Evolutionary conservation across 2,888 invertebrate species (phyloP).

Genomic region (Frankliniella fusca): DNA sequence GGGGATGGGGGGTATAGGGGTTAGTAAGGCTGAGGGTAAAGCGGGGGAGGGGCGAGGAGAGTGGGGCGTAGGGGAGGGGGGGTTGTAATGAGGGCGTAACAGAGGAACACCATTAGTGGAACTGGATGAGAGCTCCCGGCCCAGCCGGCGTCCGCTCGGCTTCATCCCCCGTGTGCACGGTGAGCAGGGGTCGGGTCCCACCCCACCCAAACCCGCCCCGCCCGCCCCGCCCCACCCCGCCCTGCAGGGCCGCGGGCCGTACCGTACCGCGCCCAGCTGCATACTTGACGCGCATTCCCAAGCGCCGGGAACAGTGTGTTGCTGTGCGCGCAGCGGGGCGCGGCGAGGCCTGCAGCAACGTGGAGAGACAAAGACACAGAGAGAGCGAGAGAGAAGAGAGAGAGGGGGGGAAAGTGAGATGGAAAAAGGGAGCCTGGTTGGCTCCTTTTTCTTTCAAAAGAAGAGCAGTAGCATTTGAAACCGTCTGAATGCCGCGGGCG

Average conservation of each 20-base stretch:
- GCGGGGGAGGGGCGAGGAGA: neutral
- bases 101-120: slow-evolving; percentile 26
- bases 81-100: slow-evolving; percentile 19
- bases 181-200: neutral
- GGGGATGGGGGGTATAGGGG: neutral
- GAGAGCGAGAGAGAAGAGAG: neutral
- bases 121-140: slow-evolving; percentile 11
- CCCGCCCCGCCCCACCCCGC: too few species aligned
- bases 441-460: too few species aligned
- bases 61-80: neutral
- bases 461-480: too few species aligned
- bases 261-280: slow-evolving; percentile 1
- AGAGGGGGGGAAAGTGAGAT: neutral
- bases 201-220: neutral
- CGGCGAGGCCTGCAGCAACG: neutral
- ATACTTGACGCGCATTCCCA: slow-evolving; percentile 18
- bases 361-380: neutral
- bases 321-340: neutral
- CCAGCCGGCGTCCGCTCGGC: neutral
- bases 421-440: too few species aligned
- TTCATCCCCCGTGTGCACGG: slow-evolving; percentile 11
- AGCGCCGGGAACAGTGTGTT: neutral
- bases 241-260: neutral
- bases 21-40: neutral
- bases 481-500: too few species aligned